Evolutionary conservation across 2,113 vertebrate genomes (phyloP).

Genomic region (Oncorhynchus keta): DNA sequence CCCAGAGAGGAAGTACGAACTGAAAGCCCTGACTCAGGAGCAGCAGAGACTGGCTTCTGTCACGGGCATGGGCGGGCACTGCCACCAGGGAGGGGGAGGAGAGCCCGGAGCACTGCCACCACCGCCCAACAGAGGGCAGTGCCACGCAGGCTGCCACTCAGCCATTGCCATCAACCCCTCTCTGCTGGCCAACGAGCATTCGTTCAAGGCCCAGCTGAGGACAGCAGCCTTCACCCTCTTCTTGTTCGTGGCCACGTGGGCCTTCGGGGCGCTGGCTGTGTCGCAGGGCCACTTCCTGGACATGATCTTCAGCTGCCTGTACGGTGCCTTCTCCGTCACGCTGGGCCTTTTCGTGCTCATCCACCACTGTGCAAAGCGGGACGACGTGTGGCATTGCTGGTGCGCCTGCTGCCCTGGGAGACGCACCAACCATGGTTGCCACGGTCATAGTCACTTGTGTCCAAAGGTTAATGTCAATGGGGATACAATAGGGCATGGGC

Average conservation of each 20-base stretch:
- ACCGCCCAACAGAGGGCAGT: slow-evolving; percentile 19
- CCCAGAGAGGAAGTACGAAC: slow-evolving; percentile 84
- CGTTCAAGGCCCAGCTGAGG: slow-evolving; percentile 91
- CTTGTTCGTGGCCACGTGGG: slow-evolving; percentile 91
- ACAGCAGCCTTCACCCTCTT: slow-evolving; percentile 90
- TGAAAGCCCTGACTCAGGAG: slow-evolving; percentile 76
- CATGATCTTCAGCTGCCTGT: slow-evolving; percentile 99
- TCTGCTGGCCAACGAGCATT: slow-evolving; percentile 94
- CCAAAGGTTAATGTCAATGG: neutral
- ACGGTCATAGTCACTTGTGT: neutral
- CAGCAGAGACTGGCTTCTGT: slow-evolving; percentile 74
- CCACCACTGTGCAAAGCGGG: slow-evolving; percentile 97
- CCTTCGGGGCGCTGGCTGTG: slow-evolving; percentile 92
- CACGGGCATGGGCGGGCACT: slow-evolving; percentile 65
- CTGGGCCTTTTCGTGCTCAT: slow-evolving; percentile 96
- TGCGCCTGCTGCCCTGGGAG: slow-evolving; percentile 87
- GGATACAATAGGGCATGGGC: neutral
- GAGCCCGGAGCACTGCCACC: slow-evolving; percentile 19
- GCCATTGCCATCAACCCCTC: slow-evolving; percentile 76
- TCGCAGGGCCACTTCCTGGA: slow-evolving; percentile 93
- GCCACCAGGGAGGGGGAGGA: slow-evolving; percentile 46
- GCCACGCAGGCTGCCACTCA: slow-evolving; percentile 68
- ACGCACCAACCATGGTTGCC: neutral
- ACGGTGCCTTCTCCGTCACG: slow-evolving; percentile 95
- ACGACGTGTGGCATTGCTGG: slow-evolving; percentile 98